Conservation (phyloP, 2,113 vertebrate species). For the Peromyscus maniculatus region DNA sequence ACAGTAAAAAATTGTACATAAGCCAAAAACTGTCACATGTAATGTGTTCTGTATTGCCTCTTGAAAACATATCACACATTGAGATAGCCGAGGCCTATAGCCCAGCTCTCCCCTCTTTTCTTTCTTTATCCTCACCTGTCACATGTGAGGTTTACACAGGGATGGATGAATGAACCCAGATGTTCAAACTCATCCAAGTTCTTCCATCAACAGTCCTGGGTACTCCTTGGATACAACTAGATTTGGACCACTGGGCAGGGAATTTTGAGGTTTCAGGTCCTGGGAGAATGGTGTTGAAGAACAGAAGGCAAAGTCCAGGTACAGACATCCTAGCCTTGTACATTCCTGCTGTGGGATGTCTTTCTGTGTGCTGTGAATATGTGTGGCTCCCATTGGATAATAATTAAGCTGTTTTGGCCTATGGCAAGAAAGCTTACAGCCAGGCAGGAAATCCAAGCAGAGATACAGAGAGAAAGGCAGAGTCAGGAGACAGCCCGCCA, state of each 20-base stretch:
- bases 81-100: not conserved
- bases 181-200: not conserved
- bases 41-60: not conserved
- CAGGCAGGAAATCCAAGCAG: no score
- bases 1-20: constrained; percentile 9
- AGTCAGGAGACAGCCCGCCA: no score
- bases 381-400: no score
- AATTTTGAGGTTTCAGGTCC: not conserved
- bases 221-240: not conserved
- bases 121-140: not conserved
- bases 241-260: not conserved
- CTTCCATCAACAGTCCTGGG: not conserved
- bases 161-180: not conserved
- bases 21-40: not conserved
- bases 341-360: no score
- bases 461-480: no score
- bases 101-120: not conserved
- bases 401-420: no score
- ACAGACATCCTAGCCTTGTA: not conserved
- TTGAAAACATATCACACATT: not conserved
- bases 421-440: no score
- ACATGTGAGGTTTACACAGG: not conserved
- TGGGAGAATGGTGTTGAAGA: not conserved
- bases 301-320: not conserved
- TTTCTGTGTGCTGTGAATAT: no score